Conservation (phyloP, 1,140 invertebrate genomes). For the Homarus americanus region DNA sequence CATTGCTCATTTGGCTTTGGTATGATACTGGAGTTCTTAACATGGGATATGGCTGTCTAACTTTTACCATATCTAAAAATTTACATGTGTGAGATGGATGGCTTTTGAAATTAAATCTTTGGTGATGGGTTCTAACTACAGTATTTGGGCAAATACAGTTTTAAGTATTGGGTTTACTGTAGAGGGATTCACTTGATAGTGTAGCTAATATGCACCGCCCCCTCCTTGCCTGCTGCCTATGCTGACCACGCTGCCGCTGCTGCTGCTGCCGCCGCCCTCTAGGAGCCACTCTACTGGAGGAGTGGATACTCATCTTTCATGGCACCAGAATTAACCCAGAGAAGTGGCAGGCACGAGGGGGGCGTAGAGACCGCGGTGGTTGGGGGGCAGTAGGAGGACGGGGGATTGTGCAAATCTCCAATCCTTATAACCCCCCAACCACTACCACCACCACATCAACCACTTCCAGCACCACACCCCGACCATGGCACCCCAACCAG, state of each 20-base stretch:
- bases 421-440: conserved; percentile 21
- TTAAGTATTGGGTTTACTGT: conserved; percentile 1
- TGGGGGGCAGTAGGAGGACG: conserved; percentile 14
- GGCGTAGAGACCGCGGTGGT: conserved; percentile 54
- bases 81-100: not conserved
- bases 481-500: conserved; percentile 38
- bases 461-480: conserved; percentile 24
- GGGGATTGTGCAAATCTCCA: conserved; percentile 28
- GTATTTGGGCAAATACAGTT: not conserved
- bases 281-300: conserved; percentile 61
- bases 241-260: conserved; percentile 54
- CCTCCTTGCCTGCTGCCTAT: conserved; percentile 49
- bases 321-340: conserved; percentile 67
- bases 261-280: conserved; percentile 45
- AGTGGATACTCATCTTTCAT: conserved; percentile 63
- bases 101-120: not conserved
- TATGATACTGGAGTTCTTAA: conserved; percentile 13
- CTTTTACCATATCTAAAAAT: not conserved
- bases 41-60: conserved; percentile 7
- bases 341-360: conserved; percentile 61
- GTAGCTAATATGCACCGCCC: conserved; percentile 63
- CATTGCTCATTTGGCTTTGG: not conserved
- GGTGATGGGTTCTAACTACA: not conserved
- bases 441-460: conserved; percentile 48
- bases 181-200: conserved; percentile 30